Base-by-base conservation (phyloP, 2,888 invertebrate species). In the Sericinus montela region DNA sequence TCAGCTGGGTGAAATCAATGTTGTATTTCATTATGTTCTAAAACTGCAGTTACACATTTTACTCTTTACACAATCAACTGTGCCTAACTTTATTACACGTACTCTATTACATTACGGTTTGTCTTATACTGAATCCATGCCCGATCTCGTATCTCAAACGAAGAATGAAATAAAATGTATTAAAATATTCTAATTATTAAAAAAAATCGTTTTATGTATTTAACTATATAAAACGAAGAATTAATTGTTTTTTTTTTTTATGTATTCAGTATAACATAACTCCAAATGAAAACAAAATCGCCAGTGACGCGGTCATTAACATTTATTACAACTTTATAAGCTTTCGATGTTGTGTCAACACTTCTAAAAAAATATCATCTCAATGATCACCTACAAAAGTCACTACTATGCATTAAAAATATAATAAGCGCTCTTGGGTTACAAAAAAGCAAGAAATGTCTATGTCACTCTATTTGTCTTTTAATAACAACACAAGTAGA, bases 1-100 rank as follows among this genome's bases (percentile, higher is more conserved):
- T 95, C 92, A 93, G 93, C 80, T 60, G 69, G 75, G 72, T 83
- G 72, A 72, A 77, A 67, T 85, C 68, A 69, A 84, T 85, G 79
- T 84, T 84, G 73, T 75, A 63, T 71, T 67, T 68, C 72, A 70
- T 71, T n/a, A 78, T 86, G 80, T 84, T 75, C 70, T 79, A 80
- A 82, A 62, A 25, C 67, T 55, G 56, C 63, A 68, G 68, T 72
- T 58, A 70, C 58, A 68, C 59, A 63, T 63, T 61, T 57, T 62
- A 63, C 55, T 59, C 65, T 59, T 52, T 66, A 63, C 58, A 74
- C 71, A 60, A 63, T 65, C 67, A 65, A 69, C 77, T 80, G 80
- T 83, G 77, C 61, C 83, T 83, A 83, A 83, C 82, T 71, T 53
- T 45, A 73, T 61, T 72, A 72, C 62, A 73, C 69, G 58, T 52